Evolutionary conservation across 2,113 vertebrate species (phyloP).

Genomic region (Trochalopteron elliotii): DNA sequence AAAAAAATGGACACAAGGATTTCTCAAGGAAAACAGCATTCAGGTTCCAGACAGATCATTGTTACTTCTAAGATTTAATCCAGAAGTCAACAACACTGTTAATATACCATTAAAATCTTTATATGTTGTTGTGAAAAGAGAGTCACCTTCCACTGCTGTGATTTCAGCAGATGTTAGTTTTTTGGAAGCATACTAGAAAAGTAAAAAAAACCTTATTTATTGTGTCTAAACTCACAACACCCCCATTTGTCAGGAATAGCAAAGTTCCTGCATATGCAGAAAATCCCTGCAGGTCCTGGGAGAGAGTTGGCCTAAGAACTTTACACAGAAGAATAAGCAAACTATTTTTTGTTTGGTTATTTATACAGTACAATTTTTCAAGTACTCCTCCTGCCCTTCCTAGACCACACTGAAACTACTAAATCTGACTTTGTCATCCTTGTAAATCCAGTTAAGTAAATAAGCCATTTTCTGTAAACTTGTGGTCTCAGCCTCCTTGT

Average conservation of each 20-base stretch:
- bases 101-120: not conserved
- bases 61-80: not conserved
- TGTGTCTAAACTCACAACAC: not conserved
- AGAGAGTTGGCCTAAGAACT: constrained; percentile 3
- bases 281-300: not conserved
- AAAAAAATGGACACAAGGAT: not conserved
- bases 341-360: constrained; percentile 60
- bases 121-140: not conserved
- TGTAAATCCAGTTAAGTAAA: constrained; percentile 72
- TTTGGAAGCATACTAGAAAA: not conserved
- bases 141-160: not conserved
- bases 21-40: not conserved
- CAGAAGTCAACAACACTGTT: not conserved
- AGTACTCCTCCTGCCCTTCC: constrained; percentile 54
- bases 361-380: constrained; percentile 54
- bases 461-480: constrained; percentile 75
- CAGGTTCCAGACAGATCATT: not conserved
- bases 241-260: not conserved
- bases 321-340: constrained; percentile 31
- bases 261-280: not conserved
- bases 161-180: not conserved
- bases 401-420: constrained; percentile 72
- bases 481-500: constrained; percentile 74
- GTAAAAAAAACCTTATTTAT: not conserved
- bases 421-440: constrained; percentile 63